phyloP scores from a whole-genome alignment of 2,888 invertebrate genomes.

The Apotomis capreana region DNA sequence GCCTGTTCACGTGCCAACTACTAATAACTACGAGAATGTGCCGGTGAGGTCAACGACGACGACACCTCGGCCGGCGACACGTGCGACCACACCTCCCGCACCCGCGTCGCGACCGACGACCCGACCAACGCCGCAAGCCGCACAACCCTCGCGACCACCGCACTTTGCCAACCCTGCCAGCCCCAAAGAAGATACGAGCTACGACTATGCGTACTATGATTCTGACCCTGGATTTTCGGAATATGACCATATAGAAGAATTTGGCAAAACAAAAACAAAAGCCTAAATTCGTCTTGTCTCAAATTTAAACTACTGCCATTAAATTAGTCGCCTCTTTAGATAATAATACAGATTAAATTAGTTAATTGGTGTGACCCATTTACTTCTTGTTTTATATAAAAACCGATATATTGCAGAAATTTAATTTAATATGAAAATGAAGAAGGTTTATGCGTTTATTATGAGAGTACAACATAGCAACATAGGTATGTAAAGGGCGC shows the following conservation, averaged over 20 bases:
- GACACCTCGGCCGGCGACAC: conserved; percentile 52
- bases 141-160: conserved; percentile 50
- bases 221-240: conserved; percentile 84
- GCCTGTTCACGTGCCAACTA: conserved; percentile 50
- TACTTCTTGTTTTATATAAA: too few relatives aligned
- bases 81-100: conserved; percentile 51
- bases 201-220: conserved; percentile 94
- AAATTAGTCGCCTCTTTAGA: conserved; percentile 77
- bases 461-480: conserved; percentile 22
- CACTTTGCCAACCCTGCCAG: conserved; percentile 71
- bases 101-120: conserved; percentile 43
- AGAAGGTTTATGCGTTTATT: not conserved
- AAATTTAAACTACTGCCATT: conserved; percentile 72
- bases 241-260: conserved; percentile 85
- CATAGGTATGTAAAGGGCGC: conserved; percentile 6
- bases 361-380: not conserved
- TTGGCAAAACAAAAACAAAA: conserved; percentile 83
- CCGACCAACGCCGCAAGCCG: not conserved
- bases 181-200: conserved; percentile 87
- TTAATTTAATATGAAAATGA: not conserved
- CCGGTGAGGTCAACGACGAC: conserved; percentile 59
- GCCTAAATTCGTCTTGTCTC: conserved; percentile 50
- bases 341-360: conserved; percentile 39
- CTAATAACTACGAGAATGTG: conserved; percentile 52
- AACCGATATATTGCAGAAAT: too few relatives aligned